Evolutionary conservation across 2,113 vertebrate species (phyloP).

Genomic region (Etia nguti): DNA sequence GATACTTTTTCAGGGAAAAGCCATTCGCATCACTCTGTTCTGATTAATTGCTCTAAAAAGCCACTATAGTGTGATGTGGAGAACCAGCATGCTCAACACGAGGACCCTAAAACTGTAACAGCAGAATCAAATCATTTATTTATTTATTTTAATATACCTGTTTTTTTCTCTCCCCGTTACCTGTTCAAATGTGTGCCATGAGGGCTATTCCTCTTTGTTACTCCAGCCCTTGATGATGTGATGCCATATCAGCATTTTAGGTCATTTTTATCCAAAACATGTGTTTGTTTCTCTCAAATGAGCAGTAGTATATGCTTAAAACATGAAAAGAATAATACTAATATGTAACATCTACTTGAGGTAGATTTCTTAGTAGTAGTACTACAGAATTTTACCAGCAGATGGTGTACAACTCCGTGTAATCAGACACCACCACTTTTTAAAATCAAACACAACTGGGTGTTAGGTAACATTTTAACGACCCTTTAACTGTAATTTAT

Average conservation of each 20-base stretch:
- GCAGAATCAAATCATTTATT: background rate
- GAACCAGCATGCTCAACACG: background rate
- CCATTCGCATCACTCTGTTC: background rate
- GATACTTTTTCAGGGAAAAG: background rate
- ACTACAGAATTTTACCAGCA: slow-evolving; percentile 14
- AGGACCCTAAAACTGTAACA: background rate
- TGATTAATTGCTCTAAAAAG: background rate
- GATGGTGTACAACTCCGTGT: slow-evolving; percentile 49
- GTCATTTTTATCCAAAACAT: background rate
- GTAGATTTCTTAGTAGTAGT: background rate
- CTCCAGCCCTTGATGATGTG: background rate
- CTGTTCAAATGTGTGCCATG: background rate
- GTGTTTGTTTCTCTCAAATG: background rate
- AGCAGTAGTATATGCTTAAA: background rate
- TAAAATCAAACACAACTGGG: background rate
- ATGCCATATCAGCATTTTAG: background rate
- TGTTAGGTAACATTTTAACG: background rate
- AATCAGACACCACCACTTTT: background rate
- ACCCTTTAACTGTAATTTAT: background rate
- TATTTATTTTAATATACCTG: background rate
- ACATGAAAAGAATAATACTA: background rate
- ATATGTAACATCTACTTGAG: background rate
- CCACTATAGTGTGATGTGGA: background rate
- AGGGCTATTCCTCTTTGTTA: background rate
- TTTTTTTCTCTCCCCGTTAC: background rate